Evolutionary conservation across 1,140 invertebrate species (phyloP).

Genomic region (Leptonema lineaticorne): DNA sequence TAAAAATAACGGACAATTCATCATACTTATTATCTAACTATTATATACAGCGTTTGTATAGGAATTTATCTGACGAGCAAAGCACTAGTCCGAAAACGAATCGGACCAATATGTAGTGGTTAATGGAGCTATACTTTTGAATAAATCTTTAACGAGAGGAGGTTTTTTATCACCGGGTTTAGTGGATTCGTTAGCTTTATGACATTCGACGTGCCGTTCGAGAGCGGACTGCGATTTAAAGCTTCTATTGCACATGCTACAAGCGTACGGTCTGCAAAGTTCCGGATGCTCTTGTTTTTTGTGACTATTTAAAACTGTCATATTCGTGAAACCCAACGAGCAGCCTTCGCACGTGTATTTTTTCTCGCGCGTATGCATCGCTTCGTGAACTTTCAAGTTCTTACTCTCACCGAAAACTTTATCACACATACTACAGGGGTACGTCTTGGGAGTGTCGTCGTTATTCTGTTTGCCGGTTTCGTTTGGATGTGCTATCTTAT

Average conservation of each 20-base stretch:
- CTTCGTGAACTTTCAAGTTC: constrained; percentile 56
- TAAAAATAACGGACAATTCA: too few species aligned
- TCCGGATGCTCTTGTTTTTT: constrained; percentile 38
- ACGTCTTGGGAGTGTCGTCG: constrained; percentile 55
- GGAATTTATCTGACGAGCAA: too few species aligned
- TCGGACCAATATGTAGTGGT: constrained; percentile 55
- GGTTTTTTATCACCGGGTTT: constrained; percentile 42
- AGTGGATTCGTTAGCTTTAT: constrained; percentile 42
- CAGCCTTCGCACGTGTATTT: constrained; percentile 70
- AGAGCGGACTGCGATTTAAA: constrained; percentile 49
- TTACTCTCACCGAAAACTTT: constrained; percentile 61
- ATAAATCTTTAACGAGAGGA: constrained; percentile 46
- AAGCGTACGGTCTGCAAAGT: constrained; percentile 42
- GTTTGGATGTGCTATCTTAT: constrained; percentile 48
- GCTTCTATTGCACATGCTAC: constrained; percentile 47
- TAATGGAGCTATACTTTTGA: constrained; percentile 51
- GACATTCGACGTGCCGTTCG: constrained; percentile 49
- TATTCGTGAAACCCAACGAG: constrained; percentile 59
- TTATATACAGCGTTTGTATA: too few species aligned
- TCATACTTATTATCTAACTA: too few species aligned
- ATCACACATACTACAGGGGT: constrained; percentile 55
- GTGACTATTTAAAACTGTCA: constrained; percentile 49
- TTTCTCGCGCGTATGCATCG: constrained; percentile 66
- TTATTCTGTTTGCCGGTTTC: constrained; percentile 52
- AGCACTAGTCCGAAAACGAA: constrained; percentile 48